Evolutionary conservation across 2,888 invertebrate genomes (phyloP).

Genomic region (Meliscaeva auricollis): DNA sequence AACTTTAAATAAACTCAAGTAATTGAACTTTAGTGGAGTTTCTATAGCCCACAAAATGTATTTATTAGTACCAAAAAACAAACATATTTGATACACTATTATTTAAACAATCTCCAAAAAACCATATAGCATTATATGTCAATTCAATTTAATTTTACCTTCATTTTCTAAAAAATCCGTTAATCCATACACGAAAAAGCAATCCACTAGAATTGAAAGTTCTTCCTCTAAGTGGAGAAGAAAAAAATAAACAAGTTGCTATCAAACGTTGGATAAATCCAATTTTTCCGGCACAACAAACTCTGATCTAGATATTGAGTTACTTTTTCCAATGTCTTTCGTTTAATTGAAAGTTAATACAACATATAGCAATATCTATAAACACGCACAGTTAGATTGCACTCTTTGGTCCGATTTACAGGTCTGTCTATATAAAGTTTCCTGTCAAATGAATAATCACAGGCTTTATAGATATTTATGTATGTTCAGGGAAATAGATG

Average conservation of each 20-base stretch:
- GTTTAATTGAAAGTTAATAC: slow-evolving; percentile 56
- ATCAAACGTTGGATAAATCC: not conserved
- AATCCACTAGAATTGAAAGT: slow-evolving; percentile 29
- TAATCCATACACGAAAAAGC: slow-evolving; percentile 50
- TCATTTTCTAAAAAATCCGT: slow-evolving; percentile 39
- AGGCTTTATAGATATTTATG: not conserved
- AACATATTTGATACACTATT: too few species aligned
- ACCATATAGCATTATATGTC: not conserved
- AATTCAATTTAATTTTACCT: slow-evolving; percentile 37
- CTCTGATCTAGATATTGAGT: slow-evolving; percentile 47
- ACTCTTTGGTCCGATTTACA: not conserved
- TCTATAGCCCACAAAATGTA: too few species aligned
- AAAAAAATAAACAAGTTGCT: slow-evolving; percentile 10
- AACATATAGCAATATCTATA: slow-evolving; percentile 4
- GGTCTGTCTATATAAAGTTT: slow-evolving; percentile 25
- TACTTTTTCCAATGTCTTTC: slow-evolving; percentile 44
- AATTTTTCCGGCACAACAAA: slow-evolving; percentile 47
- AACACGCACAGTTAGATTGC: slow-evolving; percentile 45
- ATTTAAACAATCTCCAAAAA: not conserved
- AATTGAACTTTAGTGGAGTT: too few species aligned
- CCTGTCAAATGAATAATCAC: slow-evolving; percentile 44
- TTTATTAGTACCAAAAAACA: not conserved
- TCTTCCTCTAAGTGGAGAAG: slow-evolving; percentile 7
- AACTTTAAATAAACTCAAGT: not conserved
- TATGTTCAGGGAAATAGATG: slow-evolving; percentile 31